Conservation (phyloP, 2,888 invertebrate species). For the Dioctria linearis region DNA sequence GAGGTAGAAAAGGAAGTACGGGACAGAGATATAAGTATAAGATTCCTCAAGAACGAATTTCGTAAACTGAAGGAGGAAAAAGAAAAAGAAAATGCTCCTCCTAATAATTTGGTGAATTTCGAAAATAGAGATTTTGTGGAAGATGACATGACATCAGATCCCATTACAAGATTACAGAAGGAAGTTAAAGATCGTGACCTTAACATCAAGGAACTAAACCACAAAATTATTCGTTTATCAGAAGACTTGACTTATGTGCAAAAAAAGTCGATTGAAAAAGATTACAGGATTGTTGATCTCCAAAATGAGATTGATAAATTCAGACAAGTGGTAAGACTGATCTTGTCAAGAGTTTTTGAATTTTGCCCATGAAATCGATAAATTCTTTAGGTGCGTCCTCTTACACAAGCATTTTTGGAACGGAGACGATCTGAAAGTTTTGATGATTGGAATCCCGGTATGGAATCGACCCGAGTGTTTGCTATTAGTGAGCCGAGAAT, state of each 20-base stretch:
- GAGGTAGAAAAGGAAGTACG: conserved; percentile 61
- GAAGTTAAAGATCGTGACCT: conserved; percentile 63
- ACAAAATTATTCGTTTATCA: conserved; percentile 64
- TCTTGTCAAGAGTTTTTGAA: neutral
- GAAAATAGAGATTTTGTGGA: neutral
- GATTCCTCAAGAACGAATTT: conserved; percentile 59
- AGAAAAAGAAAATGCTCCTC: conserved; percentile 7
- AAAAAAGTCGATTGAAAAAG: conserved; percentile 74
- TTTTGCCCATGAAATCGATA: neutral
- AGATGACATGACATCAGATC: conserved; percentile 46
- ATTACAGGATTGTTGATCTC: conserved; percentile 83
- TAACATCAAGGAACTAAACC: conserved; percentile 63
- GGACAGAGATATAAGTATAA: conserved; percentile 61
- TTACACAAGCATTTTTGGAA: conserved; percentile 79
- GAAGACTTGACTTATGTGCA: conserved; percentile 64
- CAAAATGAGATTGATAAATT: conserved; percentile 91
- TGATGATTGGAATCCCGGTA: conserved; percentile 72
- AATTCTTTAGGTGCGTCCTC: conserved; percentile 71
- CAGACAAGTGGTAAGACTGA: conserved; percentile 78
- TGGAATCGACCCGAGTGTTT: conserved; percentile 74
- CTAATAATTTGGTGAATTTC: neutral
- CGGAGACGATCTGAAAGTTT: conserved; percentile 71
- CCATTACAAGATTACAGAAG: conserved; percentile 61
- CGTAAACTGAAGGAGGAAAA: conserved; percentile 58
- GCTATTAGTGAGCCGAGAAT: conserved; percentile 72